Evolutionary conservation across 2,888 invertebrate genomes (phyloP).

Genomic region (Dryadula phaetusa): DNA sequence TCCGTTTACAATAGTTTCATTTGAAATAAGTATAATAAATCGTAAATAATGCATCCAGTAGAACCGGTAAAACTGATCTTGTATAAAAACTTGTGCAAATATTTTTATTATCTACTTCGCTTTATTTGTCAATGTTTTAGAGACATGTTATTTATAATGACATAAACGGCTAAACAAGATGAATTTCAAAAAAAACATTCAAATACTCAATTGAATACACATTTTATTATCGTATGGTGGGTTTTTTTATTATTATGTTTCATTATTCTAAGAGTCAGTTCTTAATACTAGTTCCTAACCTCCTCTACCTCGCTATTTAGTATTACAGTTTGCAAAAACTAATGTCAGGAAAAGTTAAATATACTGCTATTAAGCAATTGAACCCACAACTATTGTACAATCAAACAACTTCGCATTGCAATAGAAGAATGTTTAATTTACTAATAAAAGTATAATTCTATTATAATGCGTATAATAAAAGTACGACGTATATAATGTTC

Average conservation of each 20-base stretch:
- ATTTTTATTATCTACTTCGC: slow-evolving; percentile 4
- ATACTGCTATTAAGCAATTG: too few relatives aligned
- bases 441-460: neutral
- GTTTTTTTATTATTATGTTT: too few relatives aligned
- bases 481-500: too few relatives aligned
- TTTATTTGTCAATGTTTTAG: neutral
- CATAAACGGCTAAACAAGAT: neutral
- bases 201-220: neutral
- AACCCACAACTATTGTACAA: too few relatives aligned
- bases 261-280: too few relatives aligned
- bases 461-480: too few relatives aligned
- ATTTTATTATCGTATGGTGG: neutral
- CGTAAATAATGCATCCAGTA: neutral
- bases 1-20: too few relatives aligned
- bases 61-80: slow-evolving; percentile 6
- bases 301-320: too few relatives aligned
- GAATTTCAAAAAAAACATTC: neutral
- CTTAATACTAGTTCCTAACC: too few relatives aligned
- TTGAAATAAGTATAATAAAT: neutral
- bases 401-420: too few relatives aligned
- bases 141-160: slow-evolving; percentile 1
- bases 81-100: neutral
- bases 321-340: too few relatives aligned
- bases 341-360: neutral
- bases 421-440: neutral